A percentile compares a stretch with the other conserved stretches of the same genome.
phyloP scores from a whole-genome alignment of 2,888 invertebrate genomes.

The Limnephilus marmoratus region DNA sequence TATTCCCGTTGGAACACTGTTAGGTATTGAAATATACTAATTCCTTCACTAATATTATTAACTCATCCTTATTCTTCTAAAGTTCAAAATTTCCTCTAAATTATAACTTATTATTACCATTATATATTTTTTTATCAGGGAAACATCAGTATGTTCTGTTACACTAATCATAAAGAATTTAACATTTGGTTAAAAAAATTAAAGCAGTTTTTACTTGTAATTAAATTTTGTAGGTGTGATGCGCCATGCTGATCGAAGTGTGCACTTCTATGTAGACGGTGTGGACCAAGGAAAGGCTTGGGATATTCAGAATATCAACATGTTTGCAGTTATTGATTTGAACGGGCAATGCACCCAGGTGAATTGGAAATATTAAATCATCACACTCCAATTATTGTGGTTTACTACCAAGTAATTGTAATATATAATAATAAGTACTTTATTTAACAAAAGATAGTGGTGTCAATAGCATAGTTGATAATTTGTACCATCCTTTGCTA shows the following conservation, averaged over 20 bases:
- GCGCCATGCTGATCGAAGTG: constrained; percentile 88
- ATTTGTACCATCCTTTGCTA: background rate
- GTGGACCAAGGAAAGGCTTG: constrained; percentile 92
- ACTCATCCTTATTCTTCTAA: background rate
- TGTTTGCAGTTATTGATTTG: constrained; percentile 96
- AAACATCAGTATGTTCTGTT: background rate
- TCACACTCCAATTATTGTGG: constrained; percentile 68
- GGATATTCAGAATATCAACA: constrained; percentile 85
- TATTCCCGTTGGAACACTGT: constrained; percentile 55
- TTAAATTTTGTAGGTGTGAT: constrained; percentile 80
- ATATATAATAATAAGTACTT: background rate
- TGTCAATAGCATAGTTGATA: background rate
- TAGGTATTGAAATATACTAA: constrained; percentile 31
- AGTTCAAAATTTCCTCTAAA: background rate
- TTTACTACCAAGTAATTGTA: constrained; percentile 63
- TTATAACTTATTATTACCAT: background rate
- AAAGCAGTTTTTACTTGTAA: background rate
- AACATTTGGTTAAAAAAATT: background rate
- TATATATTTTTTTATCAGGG: background rate
- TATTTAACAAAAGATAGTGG: background rate
- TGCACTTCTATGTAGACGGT: constrained; percentile 92
- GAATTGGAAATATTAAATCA: constrained; percentile 66
- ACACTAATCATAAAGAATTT: background rate
- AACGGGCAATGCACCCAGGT: constrained; percentile 97
- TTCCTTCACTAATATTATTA: background rate